Evolutionary conservation across 2,888 invertebrate genomes (phyloP).

Genomic region (Aleiodes leptofemur): DNA sequence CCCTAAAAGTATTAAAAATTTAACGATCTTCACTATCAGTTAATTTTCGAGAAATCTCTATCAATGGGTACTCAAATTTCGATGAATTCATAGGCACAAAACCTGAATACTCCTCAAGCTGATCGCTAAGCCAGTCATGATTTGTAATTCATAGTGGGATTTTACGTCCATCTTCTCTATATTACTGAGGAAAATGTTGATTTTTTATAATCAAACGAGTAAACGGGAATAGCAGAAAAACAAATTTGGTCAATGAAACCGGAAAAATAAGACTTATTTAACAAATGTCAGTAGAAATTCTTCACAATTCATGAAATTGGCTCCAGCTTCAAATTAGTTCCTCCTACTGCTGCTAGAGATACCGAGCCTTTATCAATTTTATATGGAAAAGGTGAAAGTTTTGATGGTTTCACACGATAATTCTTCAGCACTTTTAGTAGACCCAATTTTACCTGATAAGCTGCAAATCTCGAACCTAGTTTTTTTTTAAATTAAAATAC

Average conservation of each 20-base stretch:
- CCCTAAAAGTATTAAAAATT: too few relatives aligned
- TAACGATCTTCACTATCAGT: too few relatives aligned
- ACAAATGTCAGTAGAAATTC: conserved; percentile 1
- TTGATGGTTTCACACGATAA: conserved; percentile 67
- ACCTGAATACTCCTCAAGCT: too few relatives aligned
- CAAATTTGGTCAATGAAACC: neutral
- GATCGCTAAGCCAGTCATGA: too few relatives aligned
- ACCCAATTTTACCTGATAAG: conserved; percentile 71
- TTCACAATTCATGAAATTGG: conserved; percentile 23
- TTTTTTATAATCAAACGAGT: too few relatives aligned
- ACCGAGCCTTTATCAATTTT: conserved; percentile 56
- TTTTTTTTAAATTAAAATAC: neutral
- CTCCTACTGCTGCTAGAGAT: conserved; percentile 61
- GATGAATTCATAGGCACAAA: too few relatives aligned
- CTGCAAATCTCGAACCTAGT: conserved; percentile 60
- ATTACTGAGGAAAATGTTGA: too few relatives aligned
- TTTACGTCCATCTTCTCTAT: conserved; percentile 8
- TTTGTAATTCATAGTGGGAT: too few relatives aligned
- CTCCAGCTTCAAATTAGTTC: conserved; percentile 64
- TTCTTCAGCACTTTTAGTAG: conserved; percentile 68
- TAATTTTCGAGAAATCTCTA: too few relatives aligned
- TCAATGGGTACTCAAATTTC: too few relatives aligned
- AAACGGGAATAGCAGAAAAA: too few relatives aligned
- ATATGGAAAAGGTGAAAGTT: conserved; percentile 64
- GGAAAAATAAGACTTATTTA: conserved; percentile 14